phyloP scores from a whole-genome alignment of 2,888 invertebrate species.

The Zygogramma bicolorata region DNA sequence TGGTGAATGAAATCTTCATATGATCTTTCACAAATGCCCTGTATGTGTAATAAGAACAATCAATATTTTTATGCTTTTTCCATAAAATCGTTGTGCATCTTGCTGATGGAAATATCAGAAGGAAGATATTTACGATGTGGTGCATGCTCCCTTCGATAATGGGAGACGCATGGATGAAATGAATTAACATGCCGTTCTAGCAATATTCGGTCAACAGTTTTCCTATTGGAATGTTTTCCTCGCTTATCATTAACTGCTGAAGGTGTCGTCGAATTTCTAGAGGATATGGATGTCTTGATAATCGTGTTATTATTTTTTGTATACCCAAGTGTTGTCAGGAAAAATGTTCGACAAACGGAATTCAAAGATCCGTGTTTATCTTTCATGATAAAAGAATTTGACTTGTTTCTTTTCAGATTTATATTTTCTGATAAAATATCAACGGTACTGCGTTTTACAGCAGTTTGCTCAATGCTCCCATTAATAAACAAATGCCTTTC shows the following conservation, averaged over 20 bases:
- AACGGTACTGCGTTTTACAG: neutral
- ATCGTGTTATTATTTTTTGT: neutral
- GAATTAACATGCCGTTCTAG: neutral
- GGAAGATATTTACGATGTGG: slow-evolving; percentile 7
- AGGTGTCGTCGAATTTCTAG: neutral
- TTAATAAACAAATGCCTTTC: slow-evolving; percentile 28
- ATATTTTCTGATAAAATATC: slow-evolving; percentile 7
- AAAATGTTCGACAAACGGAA: neutral
- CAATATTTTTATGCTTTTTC: neutral
- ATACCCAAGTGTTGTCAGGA: slow-evolving; percentile 6
- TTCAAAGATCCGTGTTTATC: neutral
- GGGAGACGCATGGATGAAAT: slow-evolving; percentile 3
- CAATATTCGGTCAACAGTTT: neutral
- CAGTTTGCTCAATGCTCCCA: slow-evolving; percentile 24
- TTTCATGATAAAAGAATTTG: slow-evolving; percentile 25
- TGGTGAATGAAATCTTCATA: slow-evolving; percentile 2
- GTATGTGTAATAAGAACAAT: neutral
- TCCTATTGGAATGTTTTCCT: slow-evolving; percentile 7
- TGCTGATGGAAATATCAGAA: neutral
- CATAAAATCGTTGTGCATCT: neutral
- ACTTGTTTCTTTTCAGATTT: slow-evolving; percentile 24
- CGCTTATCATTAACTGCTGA: neutral
- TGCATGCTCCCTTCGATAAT: slow-evolving; percentile 7
- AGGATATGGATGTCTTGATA: slow-evolving; percentile 5
- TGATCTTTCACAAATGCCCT: neutral